Evolutionary conservation across 2,888 invertebrate genomes (phyloP).

Genomic region (Ischnus inquisitorius): DNA sequence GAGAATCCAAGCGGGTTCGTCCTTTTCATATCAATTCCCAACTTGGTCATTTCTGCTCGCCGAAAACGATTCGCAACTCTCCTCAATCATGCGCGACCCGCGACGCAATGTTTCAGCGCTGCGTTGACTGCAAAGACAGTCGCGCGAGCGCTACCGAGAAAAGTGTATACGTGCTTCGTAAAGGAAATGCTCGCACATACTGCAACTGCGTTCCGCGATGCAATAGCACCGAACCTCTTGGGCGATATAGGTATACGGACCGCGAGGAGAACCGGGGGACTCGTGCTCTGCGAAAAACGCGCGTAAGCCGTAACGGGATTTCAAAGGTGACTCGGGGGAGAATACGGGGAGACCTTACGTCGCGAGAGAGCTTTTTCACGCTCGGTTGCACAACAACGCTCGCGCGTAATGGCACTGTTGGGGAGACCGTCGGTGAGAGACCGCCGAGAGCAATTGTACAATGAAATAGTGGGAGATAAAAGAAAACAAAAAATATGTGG

Average conservation of each 20-base stretch:
- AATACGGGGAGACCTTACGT: not conserved
- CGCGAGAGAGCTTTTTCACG: slow-evolving; percentile 28
- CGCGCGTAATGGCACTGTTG: slow-evolving; percentile 28
- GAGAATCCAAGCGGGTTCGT: not conserved
- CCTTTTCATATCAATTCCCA: not conserved
- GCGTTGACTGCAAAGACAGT: not conserved
- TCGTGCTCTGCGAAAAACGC: slow-evolving; percentile 37
- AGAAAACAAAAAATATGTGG: not conserved
- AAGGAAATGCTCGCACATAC: not conserved
- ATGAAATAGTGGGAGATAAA: not conserved
- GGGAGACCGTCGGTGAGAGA: slow-evolving; percentile 5
- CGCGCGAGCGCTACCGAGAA: not conserved
- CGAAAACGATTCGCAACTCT: not conserved
- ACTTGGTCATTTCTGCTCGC: not conserved
- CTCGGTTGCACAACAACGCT: slow-evolving; percentile 41
- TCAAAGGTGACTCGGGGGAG: slow-evolving; percentile 59
- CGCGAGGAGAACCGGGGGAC: not conserved
- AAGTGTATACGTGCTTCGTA: not conserved
- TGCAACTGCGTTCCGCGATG: not conserved
- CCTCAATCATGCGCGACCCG: not conserved
- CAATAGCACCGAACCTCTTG: not conserved
- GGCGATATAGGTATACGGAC: not conserved
- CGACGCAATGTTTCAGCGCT: not conserved
- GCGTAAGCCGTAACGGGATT: slow-evolving; percentile 60
- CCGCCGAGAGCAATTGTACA: not conserved